Conservation (phyloP, 1,140 invertebrate species). For the Rhopalosiphum padi region DNA sequence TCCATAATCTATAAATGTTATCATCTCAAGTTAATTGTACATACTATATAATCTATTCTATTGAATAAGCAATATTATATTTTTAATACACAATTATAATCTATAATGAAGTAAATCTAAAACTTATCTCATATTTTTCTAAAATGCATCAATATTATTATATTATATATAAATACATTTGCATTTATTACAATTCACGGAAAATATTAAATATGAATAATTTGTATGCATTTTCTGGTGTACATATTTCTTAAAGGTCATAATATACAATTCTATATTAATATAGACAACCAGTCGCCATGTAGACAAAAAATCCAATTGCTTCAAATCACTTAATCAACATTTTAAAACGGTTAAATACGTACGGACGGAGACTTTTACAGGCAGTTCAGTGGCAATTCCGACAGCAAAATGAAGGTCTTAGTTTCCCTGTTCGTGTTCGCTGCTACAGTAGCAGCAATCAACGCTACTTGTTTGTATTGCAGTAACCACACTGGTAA, state of each 20-base stretch:
- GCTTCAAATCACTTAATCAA: neutral
- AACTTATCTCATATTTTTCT: neutral
- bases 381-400: neutral
- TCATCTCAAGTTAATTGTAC: neutral
- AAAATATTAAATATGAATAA: neutral
- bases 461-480: neutral
- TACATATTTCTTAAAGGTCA: neutral
- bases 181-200: neutral
- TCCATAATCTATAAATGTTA: neutral
- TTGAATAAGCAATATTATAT: neutral
- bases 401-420: conserved; percentile 5
- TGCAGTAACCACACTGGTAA: neutral
- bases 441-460: neutral
- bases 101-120: neutral
- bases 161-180: neutral
- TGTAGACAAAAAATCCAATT: neutral
- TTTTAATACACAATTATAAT: no score
- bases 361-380: neutral
- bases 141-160: neutral
- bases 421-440: neutral
- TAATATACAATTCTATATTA: neutral
- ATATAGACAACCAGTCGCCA: neutral
- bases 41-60: neutral
- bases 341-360: neutral
- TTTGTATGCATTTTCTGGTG: neutral